Conservation (phyloP, 2,888 invertebrate species). For the Plagodis pulveraria region DNA sequence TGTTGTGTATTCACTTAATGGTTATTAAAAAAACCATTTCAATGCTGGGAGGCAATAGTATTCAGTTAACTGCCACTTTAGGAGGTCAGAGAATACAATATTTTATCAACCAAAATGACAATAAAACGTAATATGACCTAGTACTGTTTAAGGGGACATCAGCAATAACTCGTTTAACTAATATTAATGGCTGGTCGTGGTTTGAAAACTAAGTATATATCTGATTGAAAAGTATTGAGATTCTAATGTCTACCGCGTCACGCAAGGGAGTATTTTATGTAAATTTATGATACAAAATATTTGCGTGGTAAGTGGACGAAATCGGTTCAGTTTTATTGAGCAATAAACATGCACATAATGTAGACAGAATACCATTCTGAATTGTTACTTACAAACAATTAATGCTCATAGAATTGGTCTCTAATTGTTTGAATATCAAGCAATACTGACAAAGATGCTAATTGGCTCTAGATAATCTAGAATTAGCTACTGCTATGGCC, state of each 20-base stretch:
- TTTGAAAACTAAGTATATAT: background rate
- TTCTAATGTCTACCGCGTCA: background rate
- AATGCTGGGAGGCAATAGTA: no score
- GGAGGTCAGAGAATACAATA: no score
- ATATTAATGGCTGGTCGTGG: background rate
- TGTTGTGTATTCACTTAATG: no score
- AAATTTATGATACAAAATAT: conserved; percentile 6
- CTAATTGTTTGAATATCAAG: background rate
- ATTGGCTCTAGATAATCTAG: background rate
- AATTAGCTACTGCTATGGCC: background rate
- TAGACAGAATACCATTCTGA: conserved; percentile 12
- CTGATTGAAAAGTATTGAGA: no score
- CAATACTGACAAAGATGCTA: no score
- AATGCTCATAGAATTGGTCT: conserved; percentile 7
- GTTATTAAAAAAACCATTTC: no score
- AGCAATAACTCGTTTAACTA: background rate
- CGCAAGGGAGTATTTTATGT: conserved; percentile 9
- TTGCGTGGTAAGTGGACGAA: conserved; percentile 3
- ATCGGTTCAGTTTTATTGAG: background rate
- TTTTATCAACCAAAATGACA: no score
- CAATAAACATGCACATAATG: background rate
- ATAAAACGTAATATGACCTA: no score
- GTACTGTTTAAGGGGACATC: no score
- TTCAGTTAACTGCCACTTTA: no score
- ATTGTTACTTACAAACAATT: conserved; percentile 15